Evolutionary conservation across 2,113 vertebrate genomes (phyloP), one percentile per base, ranked within the genome.

Genomic region (Vidua macroura): DNA sequence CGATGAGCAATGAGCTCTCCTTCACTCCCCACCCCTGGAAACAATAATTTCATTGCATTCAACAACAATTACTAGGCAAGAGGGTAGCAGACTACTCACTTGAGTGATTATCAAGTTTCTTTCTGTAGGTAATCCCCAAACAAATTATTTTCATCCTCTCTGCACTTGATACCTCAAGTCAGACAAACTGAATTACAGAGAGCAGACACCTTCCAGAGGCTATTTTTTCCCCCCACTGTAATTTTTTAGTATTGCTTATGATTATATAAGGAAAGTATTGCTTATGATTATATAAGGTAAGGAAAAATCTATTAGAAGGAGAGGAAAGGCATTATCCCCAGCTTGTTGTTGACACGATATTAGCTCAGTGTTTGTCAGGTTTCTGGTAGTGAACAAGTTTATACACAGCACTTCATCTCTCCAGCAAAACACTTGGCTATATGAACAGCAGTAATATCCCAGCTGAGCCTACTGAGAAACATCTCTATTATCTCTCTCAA

Each of bases 371-470:
- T 92, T 94, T 93, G 82, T 78, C 92, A 82, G 73, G 70, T 88
- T 92, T 84, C 62, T 88, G 80, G 60, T 84, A 90, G 93, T 84
- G 94, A 95, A 88, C 66, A 74, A 68, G 85, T 92, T 92, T 51
- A 90, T 44, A 43, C 4, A 1, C 66, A 83, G 73, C 88, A 80
- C 58, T 95, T 74, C 86, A 86, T 91, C 46, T 84, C 87, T 49
- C n/a, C 83, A 74, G 43, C 88, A 84, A 51, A 95, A 75, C 77
- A 78, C 95, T 94, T 44, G 43, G 66, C 64, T 89, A 1, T 66
- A 20, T 30, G 74, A 95, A n/a, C 53, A 83, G 93, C 77, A 85
- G 51, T 63, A 91, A 87, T 89, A 84, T 72, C 81, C 85, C 90
- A 94, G 81, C 53, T 64, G 80, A 92, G 63, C 66, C 76, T 22